Evolutionary conservation across 2,797 vertebrate genomes (phyloP).

Genomic region (Pachyuromys duprasi): DNA sequence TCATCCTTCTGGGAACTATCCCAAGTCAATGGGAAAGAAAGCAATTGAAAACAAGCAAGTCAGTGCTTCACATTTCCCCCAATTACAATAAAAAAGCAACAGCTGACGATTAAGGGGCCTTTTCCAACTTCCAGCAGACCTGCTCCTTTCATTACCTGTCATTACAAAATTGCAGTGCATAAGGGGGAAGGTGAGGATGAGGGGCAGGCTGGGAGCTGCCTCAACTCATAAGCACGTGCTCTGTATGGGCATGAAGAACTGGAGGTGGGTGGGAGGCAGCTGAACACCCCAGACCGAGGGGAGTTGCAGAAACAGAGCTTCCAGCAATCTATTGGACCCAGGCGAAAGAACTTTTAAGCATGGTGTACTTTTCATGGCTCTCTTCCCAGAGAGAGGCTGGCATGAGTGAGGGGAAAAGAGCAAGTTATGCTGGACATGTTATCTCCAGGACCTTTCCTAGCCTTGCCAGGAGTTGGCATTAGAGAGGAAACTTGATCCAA

Average conservation of each 20-base stretch:
- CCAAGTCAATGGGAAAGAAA: background rate
- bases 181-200: conserved; percentile 76
- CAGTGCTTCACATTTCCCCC: conserved; percentile 35
- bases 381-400: conserved; percentile 57
- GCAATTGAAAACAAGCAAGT: conserved; percentile 40
- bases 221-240: conserved; percentile 75
- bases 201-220: conserved; percentile 67
- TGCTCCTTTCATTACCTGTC: conserved; percentile 75
- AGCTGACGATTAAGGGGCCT: background rate
- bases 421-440: conserved; percentile 63
- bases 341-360: conserved; percentile 2
- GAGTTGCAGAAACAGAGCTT: background rate
- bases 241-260: conserved; percentile 64
- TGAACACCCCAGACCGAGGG: background rate
- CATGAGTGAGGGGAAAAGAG: background rate
- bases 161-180: conserved; percentile 80
- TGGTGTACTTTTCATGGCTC: conserved; percentile 38
- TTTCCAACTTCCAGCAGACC: conserved; percentile 17
- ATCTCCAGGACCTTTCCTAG: conserved; percentile 42
- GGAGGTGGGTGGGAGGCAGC: conserved; percentile 47
- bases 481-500: conserved; percentile 52
- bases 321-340: background rate
- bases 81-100: conserved; percentile 52
- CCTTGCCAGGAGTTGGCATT: conserved; percentile 46
- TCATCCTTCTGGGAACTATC: background rate